These are phyloP conservation scores for Ploceus nigricollis DNA, from an alignment of 2,113 vertebrate species.

Conservation along the genomic window DNA sequence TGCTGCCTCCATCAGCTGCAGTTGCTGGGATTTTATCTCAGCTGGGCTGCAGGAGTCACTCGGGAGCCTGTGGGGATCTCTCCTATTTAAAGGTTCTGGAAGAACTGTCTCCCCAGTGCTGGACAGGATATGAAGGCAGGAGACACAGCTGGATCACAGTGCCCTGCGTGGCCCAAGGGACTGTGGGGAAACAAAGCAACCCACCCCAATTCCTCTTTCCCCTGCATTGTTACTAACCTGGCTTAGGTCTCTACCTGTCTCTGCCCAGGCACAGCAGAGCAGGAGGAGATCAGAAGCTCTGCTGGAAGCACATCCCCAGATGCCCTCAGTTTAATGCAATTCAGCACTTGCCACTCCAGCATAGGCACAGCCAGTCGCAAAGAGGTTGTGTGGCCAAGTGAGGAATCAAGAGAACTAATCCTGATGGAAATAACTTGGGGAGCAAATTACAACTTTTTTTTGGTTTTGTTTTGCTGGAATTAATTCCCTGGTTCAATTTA, in stretches of 20 bases:
- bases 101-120: neutral
- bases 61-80: neutral
- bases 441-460: neutral
- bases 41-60: neutral
- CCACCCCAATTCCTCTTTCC: neutral
- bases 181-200: neutral
- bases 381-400: accelerated
- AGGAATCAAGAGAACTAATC: neutral
- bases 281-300: neutral
- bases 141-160: neutral
- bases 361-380: neutral
- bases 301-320: neutral
- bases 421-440: neutral
- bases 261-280: neutral
- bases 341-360: neutral
- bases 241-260: neutral
- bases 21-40: neutral
- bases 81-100: neutral
- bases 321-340: neutral
- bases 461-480: neutral
- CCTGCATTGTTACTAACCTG: neutral
- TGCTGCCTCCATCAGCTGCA: neutral
- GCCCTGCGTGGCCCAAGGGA: neutral
- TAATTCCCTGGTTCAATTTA: neutral
- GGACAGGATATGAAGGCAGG: neutral